These are phyloP conservation scores for Amphiprion ocellaris DNA, from an alignment of 2,113 vertebrate species.

Conservation along the genomic window DNA sequence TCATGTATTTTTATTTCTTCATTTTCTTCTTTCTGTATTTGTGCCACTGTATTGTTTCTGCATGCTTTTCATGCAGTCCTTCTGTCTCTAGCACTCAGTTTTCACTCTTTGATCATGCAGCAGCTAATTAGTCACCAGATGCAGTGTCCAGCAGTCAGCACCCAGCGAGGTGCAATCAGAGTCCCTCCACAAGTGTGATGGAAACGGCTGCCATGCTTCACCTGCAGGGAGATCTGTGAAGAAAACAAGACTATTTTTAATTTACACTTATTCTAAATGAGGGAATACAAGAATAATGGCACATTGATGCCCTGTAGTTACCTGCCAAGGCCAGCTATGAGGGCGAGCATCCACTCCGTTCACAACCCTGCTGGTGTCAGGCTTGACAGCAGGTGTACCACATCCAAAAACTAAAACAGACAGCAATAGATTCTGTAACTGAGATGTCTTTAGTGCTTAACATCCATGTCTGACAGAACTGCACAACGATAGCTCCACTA, in stretches of 20 bases:
- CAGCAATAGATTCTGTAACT: neutral
- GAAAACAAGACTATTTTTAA: neutral
- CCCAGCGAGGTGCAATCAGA: conserved; percentile 80
- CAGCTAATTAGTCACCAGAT: conserved; percentile 71
- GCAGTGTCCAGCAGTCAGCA: conserved; percentile 83
- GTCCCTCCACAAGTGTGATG: conserved; percentile 84
- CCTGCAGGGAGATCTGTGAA: conserved; percentile 81
- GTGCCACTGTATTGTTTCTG: neutral
- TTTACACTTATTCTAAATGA: neutral
- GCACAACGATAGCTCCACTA: neutral
- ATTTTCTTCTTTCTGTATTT: too few relatives aligned
- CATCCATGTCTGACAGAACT: neutral
- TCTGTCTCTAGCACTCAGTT: neutral
- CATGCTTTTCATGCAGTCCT: neutral
- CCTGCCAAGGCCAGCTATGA: conserved; percentile 85
- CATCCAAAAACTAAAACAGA: conserved; percentile 75
- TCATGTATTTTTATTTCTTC: too few relatives aligned
- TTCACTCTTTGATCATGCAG: neutral
- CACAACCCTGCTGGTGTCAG: conserved; percentile 73
- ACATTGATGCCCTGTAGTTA: neutral
- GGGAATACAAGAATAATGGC: neutral
- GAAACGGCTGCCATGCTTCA: conserved; percentile 73
- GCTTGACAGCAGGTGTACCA: conserved; percentile 71
- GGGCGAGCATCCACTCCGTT: conserved; percentile 78
- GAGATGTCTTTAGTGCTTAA: neutral